phyloP scores from a whole-genome alignment of 2,113 vertebrate species.

The Erythrocercus mccallii region DNA sequence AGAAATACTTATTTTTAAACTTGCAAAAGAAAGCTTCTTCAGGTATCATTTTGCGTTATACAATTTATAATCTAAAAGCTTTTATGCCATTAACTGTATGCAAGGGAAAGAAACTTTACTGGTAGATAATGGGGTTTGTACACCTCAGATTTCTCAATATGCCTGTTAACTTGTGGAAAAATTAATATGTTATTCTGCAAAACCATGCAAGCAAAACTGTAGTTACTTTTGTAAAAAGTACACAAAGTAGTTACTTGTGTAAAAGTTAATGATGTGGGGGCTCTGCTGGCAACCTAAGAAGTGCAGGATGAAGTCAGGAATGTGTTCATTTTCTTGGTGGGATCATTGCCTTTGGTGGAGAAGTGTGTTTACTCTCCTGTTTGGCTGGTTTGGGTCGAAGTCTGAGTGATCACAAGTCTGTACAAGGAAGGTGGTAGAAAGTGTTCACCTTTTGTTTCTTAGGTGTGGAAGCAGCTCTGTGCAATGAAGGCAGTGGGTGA shows the following conservation, averaged over 20 bases:
- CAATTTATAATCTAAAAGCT: conserved; percentile 1
- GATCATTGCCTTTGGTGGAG: background rate
- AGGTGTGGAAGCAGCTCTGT: background rate
- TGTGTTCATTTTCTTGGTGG: background rate
- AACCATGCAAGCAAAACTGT: background rate
- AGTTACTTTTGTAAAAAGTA: background rate
- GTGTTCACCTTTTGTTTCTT: background rate
- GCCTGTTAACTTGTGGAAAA: background rate
- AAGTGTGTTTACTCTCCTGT: background rate
- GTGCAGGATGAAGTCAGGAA: background rate
- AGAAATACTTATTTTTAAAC: background rate
- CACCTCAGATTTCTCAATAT: background rate
- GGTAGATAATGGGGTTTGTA: background rate
- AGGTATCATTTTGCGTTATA: background rate
- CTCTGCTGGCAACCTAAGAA: background rate
- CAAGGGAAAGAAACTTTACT: background rate
- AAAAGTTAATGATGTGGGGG: background rate
- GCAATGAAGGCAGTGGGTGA: background rate
- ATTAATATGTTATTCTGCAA: background rate
- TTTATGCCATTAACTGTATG: background rate
- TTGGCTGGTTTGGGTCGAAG: background rate
- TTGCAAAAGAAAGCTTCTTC: background rate
- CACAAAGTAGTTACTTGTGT: background rate
- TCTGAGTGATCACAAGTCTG: fast-evolving
- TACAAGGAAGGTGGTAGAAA: background rate